Evolutionary conservation across 2,888 invertebrate species (phyloP), one percentile per base, ranked within the genome.

Genomic region (Scaptomyza flava): DNA sequence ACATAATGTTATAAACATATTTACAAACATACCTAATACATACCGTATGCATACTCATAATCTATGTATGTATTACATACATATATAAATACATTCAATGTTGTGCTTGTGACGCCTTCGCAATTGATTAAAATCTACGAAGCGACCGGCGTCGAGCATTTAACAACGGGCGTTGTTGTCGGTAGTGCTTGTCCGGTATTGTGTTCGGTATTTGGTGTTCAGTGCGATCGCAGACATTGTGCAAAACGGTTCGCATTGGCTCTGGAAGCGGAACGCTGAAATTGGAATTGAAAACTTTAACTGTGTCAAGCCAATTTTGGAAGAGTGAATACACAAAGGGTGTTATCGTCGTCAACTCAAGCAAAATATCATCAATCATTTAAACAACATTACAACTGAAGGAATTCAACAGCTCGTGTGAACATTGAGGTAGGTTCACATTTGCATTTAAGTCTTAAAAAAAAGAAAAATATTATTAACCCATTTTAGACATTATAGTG

Each of bases 141-240:
- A 66, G 50, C 70, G 52, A 33, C 56, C 69, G 62, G 63, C 65
- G 54, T 62, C 57, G 47, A 45, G 42, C 42, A 31, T 47, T 56
- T 59, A 57, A 36, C 47, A 53, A 45, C 23, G 68, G 30, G 27
- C 45, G 34, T 52, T 59, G 72, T 45, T 51, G 52, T 50, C 20
- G 63, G 54, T 51, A 53, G 12, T 45, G 68, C 43, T 52, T 41
- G 41, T 11, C 5, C 4, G 17, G 8, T 34, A 7, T 7, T 4
- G 6, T n/a, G 36, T n/a, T 36, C 36, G 36, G 6, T 27, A 27
- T 30, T 46, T 6, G 9, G 52, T 48, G 47, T 64, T 81, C 81
- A 87, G 87, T 89, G 68, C 72, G 89, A 84, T 89, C 89, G 77
- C 79, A 89, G 83, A 76, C 89, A 75, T 89, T 81, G 83, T 76